Conservation (phyloP, 2,797 vertebrate genomes). For the Helostoma temminkii region DNA sequence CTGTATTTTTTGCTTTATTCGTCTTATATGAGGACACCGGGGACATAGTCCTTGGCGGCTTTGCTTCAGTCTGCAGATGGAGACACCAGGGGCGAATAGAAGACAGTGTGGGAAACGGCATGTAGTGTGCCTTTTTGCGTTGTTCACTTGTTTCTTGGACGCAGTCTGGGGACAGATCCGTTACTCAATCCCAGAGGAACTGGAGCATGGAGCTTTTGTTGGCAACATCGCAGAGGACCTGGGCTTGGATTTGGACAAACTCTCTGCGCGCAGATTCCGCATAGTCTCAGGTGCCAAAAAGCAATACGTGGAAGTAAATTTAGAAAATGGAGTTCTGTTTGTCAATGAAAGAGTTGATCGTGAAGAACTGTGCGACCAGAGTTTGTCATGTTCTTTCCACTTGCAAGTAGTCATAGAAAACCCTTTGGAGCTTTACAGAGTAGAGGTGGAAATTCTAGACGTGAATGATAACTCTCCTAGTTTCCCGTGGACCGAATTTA, state of each 20-base stretch:
- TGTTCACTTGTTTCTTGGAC: conserved; percentile 78
- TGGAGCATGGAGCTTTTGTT: conserved; percentile 85
- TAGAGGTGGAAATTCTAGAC: conserved; percentile 84
- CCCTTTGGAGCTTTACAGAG: conserved; percentile 83
- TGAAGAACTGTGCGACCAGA: conserved; percentile 85
- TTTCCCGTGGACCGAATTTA: conserved; percentile 84
- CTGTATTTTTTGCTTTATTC: conserved; percentile 34
- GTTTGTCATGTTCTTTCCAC: conserved; percentile 82
- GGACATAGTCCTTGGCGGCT: conserved; percentile 21
- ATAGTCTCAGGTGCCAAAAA: conserved; percentile 83
- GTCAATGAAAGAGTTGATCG: conserved; percentile 85
- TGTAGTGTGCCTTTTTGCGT: conserved; percentile 51
- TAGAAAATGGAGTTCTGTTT: conserved; percentile 84
- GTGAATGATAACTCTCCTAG: conserved; percentile 84
- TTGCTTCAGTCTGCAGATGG: conserved; percentile 65
- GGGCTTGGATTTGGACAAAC: conserved; percentile 79
- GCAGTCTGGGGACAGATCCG: conserved; percentile 79
- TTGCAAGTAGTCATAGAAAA: conserved; percentile 85
- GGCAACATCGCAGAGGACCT: conserved; percentile 85
- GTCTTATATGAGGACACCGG: conserved; percentile 1
- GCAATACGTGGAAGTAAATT: conserved; percentile 83
- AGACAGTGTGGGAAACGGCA: conserved; percentile 61
- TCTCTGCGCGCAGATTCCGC: conserved; percentile 82
- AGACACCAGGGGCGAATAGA: conserved; percentile 42
- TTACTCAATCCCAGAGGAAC: conserved; percentile 84